phyloP scores from a whole-genome alignment of 2,797 vertebrate species.

The Cuniculus paca region DNA sequence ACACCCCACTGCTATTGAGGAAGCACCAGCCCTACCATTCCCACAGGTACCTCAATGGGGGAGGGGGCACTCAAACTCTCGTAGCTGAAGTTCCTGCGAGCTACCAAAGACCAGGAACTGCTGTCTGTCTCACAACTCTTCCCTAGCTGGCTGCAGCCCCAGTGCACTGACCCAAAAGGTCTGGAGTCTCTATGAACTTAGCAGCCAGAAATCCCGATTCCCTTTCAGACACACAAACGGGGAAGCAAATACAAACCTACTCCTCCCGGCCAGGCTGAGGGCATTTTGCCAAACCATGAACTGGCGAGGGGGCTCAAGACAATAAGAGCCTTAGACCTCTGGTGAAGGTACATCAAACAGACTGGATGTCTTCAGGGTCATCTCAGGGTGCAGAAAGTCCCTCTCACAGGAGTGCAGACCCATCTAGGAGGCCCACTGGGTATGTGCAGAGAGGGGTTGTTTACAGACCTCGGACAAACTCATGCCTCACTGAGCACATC shows the following conservation, averaged over 20 bases:
- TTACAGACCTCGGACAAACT: constrained; percentile 41
- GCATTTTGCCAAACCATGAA: background rate
- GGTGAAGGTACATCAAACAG: background rate
- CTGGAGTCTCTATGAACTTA: background rate
- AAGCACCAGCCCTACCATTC: background rate
- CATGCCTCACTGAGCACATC: constrained; percentile 38
- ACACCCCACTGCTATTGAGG: background rate
- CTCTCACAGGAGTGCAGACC: background rate
- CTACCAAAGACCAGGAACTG: background rate
- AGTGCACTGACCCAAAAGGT: background rate
- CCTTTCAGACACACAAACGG: background rate
- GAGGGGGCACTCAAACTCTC: background rate
- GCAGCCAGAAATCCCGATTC: background rate
- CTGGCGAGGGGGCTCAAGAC: background rate
- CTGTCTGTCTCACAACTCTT: background rate
- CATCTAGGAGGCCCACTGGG: background rate
- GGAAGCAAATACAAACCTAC: constrained; percentile 1
- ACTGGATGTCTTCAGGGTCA: background rate
- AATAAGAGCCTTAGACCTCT: constrained; percentile 4
- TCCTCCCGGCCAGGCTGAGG: background rate
- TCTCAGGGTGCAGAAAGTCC: background rate
- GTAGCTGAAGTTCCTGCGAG: background rate
- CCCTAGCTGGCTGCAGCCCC: background rate
- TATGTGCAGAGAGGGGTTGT: background rate
- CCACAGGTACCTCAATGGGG: background rate